A percentile compares a stretch with the other conserved stretches of the same genome.
Conservation (phyloP, 1,140 invertebrate species). For the Antheraea mylitta region DNA sequence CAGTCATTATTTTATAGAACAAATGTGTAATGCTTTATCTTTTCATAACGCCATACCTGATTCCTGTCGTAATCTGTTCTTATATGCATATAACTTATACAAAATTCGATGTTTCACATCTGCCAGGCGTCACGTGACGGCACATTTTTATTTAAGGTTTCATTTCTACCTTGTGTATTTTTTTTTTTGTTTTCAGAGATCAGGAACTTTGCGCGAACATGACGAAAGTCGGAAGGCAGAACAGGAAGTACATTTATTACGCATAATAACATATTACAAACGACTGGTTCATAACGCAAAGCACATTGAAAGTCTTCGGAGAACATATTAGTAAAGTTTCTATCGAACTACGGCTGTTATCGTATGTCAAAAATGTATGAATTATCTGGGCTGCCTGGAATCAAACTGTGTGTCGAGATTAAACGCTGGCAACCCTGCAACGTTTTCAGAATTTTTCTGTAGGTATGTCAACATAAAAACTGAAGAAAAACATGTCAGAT, state of each 20-base stretch:
- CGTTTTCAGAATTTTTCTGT: background rate
- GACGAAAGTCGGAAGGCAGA: slow-evolving; percentile 59
- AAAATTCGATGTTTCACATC: too few species aligned
- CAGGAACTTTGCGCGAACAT: slow-evolving; percentile 81
- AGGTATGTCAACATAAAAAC: background rate
- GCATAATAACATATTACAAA: slow-evolving; percentile 20
- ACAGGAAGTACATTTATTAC: slow-evolving; percentile 39
- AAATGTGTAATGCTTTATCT: too few species aligned
- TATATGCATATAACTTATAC: too few species aligned
- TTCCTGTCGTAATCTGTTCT: too few species aligned
- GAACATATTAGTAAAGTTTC: too few species aligned
- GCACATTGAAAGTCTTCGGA: background rate
- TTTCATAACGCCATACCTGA: too few species aligned
- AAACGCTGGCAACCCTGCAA: background rate
- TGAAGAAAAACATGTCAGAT: background rate
- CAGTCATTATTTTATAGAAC: too few species aligned
- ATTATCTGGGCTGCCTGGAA: background rate
- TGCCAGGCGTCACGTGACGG: too few species aligned
- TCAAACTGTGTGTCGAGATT: background rate
- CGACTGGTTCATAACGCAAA: background rate
- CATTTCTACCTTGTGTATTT: too few species aligned
- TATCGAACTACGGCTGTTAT: too few species aligned
- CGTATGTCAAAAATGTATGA: background rate
- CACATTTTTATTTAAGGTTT: too few species aligned
- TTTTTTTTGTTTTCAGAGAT: slow-evolving; percentile 67